Base-by-base conservation (phyloP, 2,888 invertebrate species). In the Acronicta alni region DNA sequence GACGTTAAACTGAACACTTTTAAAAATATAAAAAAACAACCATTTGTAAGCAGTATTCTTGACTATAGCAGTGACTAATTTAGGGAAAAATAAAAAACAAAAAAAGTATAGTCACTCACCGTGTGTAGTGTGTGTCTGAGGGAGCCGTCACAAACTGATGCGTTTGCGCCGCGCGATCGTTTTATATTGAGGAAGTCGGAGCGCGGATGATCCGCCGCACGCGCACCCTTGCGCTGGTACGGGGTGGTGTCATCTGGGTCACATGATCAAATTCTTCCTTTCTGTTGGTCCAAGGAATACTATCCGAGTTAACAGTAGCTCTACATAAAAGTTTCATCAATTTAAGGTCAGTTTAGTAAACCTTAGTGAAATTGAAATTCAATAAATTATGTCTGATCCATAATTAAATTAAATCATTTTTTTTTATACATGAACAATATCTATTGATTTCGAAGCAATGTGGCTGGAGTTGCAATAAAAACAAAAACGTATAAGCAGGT, bases 71-170 rank as follows among this genome's bases (percentile, higher is more conserved):
- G 44, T 65, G 49, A 17, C 14, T 32, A 52, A 58, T 57, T 52
- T 23, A 38, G 14, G 15, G 16, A 44, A 43, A 66, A 63, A 57
- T 32, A 16, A 16, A 45, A 46, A 14, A 52, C 37, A 4, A 39
- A 30, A 53, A 57, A 57, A 35, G 30, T 46, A 23, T 42, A 18
- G 26, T 41, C 72, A 90, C 93, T 93, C 81, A 93, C 93, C 81
- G 81, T 82, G 77, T 72, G 66, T 72, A 84, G 86, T 83, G 83
- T 83, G 72, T 85, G 79, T 82, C 75, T 75, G 79, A 80, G 82
- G 83, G 80, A 81, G 82, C 85, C 79, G 87, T 87, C 90, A 92
- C 93, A 79, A 89, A 93, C 92, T 93, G 93, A 88, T 88, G 92
- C 87, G 89, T 80, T 68, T 70, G 84, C 85, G 86, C 73, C 49